Evolutionary conservation across 2,888 invertebrate species (phyloP), one percentile per base, ranked within the genome.

Genomic region (Amorpha juglandis): DNA sequence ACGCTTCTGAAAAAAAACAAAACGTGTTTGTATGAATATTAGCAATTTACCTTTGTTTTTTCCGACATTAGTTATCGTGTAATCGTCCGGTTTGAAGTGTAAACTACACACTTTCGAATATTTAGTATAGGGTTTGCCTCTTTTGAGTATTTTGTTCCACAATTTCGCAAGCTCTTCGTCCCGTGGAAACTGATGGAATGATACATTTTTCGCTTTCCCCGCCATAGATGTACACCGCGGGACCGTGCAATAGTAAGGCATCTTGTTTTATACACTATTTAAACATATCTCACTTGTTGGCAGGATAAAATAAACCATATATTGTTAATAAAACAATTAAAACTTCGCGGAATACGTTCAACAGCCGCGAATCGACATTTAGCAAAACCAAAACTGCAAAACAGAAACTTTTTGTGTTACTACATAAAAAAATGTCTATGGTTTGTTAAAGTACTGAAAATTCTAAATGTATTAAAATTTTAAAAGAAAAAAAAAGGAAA

Each of bases 191-290:
- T 92, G 92, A 65, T 93, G 93, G 70, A 93, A 93, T 1, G 92
- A 92, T 62, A 93, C 93, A 71, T 93, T 91, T 76, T 93, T 92
- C 14, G 88, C 89, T 78, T 92, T 93, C 19, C 93, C 93, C 74
- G 93, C 93, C 91, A 93, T 90, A 0, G 93, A 93, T 0, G 93
- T 93, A 75, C 93, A 93, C 63, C 89, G 89, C 69, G 93, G 93
- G 72, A 93, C 93, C 12, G 93, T 93, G 74, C 93, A 93, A 75
- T 93, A 93, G 78, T 93, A 93, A 73, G 92, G 92, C 93, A 93
- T 93, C 74, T 84, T 92, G 78, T 74, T 81, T 68, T 70, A 69
- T 69, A 72, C 73, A 80, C 71, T 71, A 81, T 79, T n/a, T 77
- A 83, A 81, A 77, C 87, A 88, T 88, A 81, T 75, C 82, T 84